phyloP scores from a whole-genome alignment of 2,113 vertebrate species.

The Psophia crepitans region DNA sequence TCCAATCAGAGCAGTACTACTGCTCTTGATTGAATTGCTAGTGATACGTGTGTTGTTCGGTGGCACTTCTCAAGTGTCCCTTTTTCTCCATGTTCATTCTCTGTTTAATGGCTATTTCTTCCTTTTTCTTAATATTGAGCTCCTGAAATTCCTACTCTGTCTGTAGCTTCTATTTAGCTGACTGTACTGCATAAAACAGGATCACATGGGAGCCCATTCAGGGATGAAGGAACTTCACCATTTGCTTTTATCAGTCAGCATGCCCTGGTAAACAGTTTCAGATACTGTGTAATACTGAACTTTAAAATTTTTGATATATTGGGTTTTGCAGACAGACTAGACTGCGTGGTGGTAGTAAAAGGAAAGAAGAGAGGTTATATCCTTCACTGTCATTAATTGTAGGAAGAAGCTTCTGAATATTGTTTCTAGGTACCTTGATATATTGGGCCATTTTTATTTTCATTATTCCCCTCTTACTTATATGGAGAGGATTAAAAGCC shows the following conservation, averaged over 20 bases:
- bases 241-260: neutral
- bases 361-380: neutral
- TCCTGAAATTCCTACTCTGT: neutral
- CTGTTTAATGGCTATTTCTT: neutral
- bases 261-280: neutral
- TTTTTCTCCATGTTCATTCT: neutral
- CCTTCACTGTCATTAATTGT: neutral
- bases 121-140: neutral
- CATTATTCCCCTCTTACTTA: neutral
- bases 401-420: neutral
- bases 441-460: neutral
- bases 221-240: neutral
- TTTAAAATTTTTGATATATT: neutral
- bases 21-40: neutral
- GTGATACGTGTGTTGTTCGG: neutral
- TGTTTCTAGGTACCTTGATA: neutral
- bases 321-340: neutral
- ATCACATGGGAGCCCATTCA: neutral
- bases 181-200: neutral
- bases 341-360: neutral
- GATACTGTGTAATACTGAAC: neutral
- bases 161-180: neutral
- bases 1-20: too few relatives aligned
- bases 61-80: neutral
- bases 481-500: neutral